Evolutionary conservation across 2,113 vertebrate species (phyloP).

Genomic region (Elanus axillaris): DNA sequence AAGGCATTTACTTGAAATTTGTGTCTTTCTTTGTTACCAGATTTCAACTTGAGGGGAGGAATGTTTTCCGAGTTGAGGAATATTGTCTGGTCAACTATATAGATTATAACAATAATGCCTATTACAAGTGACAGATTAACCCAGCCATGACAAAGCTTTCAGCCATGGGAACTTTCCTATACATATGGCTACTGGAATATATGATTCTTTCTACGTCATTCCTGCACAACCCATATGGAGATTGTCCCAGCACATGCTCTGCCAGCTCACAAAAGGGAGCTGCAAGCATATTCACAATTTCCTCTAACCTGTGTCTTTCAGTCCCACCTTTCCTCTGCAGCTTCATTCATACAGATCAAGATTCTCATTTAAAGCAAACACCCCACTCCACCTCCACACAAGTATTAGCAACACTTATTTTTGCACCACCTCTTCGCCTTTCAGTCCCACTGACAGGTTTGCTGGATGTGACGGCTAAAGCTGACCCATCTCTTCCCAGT

Average conservation of each 20-base stretch:
- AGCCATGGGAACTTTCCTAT: not conserved
- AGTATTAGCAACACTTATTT: not conserved
- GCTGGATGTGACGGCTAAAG: not conserved
- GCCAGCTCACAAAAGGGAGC: slow-evolving; percentile 1
- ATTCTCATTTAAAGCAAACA: not conserved
- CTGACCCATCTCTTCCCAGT: slow-evolving; percentile 13
- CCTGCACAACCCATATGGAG: not conserved
- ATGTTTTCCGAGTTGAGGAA: not conserved
- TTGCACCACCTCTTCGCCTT: not conserved
- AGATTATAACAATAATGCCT: not conserved
- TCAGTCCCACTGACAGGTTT: not conserved
- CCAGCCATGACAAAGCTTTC: not conserved
- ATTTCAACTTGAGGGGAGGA: not conserved
- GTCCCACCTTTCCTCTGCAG: not conserved
- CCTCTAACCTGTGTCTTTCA: not conserved
- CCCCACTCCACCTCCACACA: not conserved
- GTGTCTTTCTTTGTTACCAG: not conserved
- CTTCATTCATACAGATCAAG: not conserved
- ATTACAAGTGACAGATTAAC: not conserved
- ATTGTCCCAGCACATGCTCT: not conserved
- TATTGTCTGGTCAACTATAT: not conserved
- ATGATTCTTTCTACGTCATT: not conserved
- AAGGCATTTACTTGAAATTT: not conserved
- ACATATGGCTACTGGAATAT: not conserved
- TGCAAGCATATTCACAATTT: slow-evolving; percentile 6